Base-by-base conservation (phyloP, 2,113 vertebrate species). In the Hypomesus transpacificus region DNA sequence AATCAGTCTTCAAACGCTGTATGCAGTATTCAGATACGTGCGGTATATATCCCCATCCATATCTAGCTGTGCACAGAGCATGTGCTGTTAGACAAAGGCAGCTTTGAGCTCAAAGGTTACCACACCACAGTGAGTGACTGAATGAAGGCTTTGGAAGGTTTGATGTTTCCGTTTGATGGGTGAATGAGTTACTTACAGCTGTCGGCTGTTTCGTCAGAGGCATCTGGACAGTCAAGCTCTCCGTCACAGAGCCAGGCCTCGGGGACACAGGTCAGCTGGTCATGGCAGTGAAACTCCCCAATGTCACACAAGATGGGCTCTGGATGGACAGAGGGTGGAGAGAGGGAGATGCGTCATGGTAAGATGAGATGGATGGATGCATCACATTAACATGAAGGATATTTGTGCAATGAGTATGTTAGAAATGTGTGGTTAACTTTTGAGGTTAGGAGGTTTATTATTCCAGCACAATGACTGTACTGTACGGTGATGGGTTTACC, bases 211-310 rank as follows among this genome's bases (percentile, higher is more conserved):
- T 98, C 96, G 52, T 98, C 96, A 0, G 95, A 97, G 81, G 87
- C 91, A 64, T 96, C 95, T 0, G 95, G 95, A 79, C 95, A 99
- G 78, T 98, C 94, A 0, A 95, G 91, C 85, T 98, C 96, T 61
- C 94, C 95, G n/a, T 98, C 95, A 80, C 96, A 98, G 71, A 97
- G 92, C 95, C 96, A 97, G 82, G 88, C 93, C 79, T 93, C 92
- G 34, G 95, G 94, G 70, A 98, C 79, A 86, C 96, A 99, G 84
- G 93, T 95, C 82, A 88, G 39, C 0, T 76, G 59, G 86, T 96
- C 92, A 51, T 75, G 91, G 89, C 96, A 99, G 85, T 94, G 94
- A 95, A 96, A 97, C 85, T 98, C 94, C 74, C 94, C 94, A 68
- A 90, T 75, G 66, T 95, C 95, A 90, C 96, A 98, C 64, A 92